Base-by-base conservation (phyloP, 2,888 invertebrate genomes). In the Adineta ricciae region DNA sequence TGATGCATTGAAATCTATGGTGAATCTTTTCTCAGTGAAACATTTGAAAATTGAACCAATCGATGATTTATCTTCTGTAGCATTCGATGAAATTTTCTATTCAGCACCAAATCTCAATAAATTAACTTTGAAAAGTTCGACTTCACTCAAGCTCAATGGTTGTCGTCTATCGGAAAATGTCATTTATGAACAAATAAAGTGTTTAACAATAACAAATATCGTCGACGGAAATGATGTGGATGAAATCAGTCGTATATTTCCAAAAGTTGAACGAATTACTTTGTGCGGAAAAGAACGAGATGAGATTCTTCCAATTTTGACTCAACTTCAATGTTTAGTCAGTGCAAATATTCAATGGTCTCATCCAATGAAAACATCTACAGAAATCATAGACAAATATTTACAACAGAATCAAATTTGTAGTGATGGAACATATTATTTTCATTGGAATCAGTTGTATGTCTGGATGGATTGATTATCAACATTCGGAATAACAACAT, bases 51-150 rank as follows among this genome's bases (percentile, higher is more conserved):
- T 64, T 0, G 27, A 8, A 36, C 16, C 19, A 2, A 2, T 14
- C n/a, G n/a, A n/a, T n/a, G n/a, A n/a, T 11, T 14, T 32, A 0
- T 4, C 11, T 27, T 7, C 4, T 2, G 11, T 24, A 1, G 0
- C 7, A 36, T 36, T 64, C 3, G 0, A 64, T 36, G 32, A 64
- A 32, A 4, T 64, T 14, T 32, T 64, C 3, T 16, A 16, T 32
- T 27, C 32, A 27, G 64, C 14, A 64, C 19, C 64, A 19, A 64
- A 64, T 36, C 5, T 64, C 32, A 7, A 19, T 64, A 27, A 64
- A 64, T 0, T 64, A 36, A 64, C 32, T 16, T 19, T 64, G 5
- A 0, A 5, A 14, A 1, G 16, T 19, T 0, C 4, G 19, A 9
- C 27, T 32, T 32, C 32, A 7, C 1, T 4, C 5, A 27, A 32